These are phyloP conservation scores for Peromyscus eremicus DNA, from an alignment of 2,797 vertebrate genomes.

Conservation along the genomic window DNA sequence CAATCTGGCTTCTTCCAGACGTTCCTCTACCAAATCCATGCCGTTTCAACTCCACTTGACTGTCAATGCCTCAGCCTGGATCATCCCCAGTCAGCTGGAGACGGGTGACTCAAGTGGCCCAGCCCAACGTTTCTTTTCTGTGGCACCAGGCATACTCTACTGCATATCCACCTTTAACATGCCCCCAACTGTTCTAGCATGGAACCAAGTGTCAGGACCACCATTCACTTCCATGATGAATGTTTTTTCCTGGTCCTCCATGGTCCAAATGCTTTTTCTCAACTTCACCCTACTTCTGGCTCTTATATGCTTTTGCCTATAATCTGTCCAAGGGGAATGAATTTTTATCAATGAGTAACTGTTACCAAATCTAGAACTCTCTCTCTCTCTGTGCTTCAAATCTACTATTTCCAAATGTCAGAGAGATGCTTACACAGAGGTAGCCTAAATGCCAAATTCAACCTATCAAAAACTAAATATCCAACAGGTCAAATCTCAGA, in stretches of 20 bases:
- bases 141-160: neutral
- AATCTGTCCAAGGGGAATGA: neutral
- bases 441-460: neutral
- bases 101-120: neutral
- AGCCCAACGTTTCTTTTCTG: neutral
- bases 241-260: neutral
- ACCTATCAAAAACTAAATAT: neutral
- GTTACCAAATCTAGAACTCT: neutral
- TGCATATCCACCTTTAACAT: neutral
- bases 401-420: neutral
- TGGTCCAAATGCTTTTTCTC: neutral
- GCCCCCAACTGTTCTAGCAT: neutral
- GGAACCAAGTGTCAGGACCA: neutral
- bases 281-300: neutral
- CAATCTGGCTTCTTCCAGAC: neutral
- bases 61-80: neutral
- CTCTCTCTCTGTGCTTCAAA: neutral
- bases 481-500: neutral
- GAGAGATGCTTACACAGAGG: neutral
- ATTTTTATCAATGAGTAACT: neutral
- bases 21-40: neutral
- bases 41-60: neutral
- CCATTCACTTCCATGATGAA: neutral
- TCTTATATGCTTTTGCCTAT: neutral
- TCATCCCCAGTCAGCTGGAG: neutral